These are phyloP conservation scores for Glaucopsyche alexis DNA, from an alignment of 2,888 invertebrate species.

Conservation along the genomic window DNA sequence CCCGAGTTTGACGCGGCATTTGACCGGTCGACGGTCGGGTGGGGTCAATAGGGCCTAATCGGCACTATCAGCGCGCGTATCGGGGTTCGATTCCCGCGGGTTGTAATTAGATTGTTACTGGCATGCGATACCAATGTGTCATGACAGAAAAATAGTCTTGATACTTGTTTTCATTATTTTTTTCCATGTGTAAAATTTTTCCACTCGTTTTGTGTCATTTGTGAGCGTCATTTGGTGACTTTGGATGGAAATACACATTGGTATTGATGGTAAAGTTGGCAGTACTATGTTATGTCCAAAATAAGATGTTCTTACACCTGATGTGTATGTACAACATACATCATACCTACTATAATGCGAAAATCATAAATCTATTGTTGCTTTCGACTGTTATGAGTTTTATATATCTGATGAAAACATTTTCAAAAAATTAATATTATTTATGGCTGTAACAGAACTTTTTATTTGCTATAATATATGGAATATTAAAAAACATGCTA, in stretches of 20 bases:
- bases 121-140: conserved; percentile 75
- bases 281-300: too few relatives aligned
- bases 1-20: conserved; percentile 25
- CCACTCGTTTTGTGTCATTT: too few relatives aligned
- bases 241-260: too few relatives aligned
- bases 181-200: not conserved
- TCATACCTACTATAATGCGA: too few relatives aligned
- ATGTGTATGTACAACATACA: too few relatives aligned
- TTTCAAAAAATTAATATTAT: not conserved
- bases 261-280: too few relatives aligned
- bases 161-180: conserved; percentile 47
- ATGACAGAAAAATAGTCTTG: conserved; percentile 50
- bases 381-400: not conserved
- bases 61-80: conserved; percentile 64
- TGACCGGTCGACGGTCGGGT: conserved; percentile 32
- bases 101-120: conserved; percentile 78
- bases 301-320: too few relatives aligned
- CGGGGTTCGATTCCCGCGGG: conserved; percentile 76
- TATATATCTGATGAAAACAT: not conserved
- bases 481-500: not conserved
- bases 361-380: not conserved
- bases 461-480: not conserved
- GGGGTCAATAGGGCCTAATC: conserved; percentile 57
- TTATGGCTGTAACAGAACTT: not conserved
- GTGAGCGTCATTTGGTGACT: too few relatives aligned